These are phyloP conservation scores for Suillia variegata DNA, from an alignment of 2,888 invertebrate species.

Conservation along the genomic window DNA sequence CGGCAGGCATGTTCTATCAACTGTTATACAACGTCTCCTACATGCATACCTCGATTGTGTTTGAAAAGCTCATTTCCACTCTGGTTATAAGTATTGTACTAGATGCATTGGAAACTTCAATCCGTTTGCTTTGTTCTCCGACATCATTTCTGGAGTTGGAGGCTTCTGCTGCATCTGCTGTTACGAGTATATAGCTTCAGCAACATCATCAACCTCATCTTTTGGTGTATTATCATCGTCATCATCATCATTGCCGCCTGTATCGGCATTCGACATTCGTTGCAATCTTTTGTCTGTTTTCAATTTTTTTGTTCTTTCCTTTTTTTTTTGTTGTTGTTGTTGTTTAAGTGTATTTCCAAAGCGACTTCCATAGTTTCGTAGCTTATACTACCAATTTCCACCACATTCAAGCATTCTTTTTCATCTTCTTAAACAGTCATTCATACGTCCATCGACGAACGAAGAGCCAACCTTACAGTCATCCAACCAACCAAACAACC, in stretches of 20 bases:
- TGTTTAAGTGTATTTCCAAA: not conserved
- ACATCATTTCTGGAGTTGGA: not conserved
- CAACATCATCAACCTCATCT: not conserved
- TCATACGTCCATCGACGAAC: not conserved
- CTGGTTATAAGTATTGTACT: no score
- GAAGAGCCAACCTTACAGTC: not conserved
- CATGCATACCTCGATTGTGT: slow-evolving; percentile 27
- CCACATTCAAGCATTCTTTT: slow-evolving; percentile 1
- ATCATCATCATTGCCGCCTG: not conserved
- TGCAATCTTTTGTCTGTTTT: slow-evolving; percentile 3
- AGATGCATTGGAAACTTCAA: not conserved
- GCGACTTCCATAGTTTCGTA: not conserved
- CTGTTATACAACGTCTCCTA: slow-evolving; percentile 28
- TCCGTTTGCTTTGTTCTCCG: not conserved
- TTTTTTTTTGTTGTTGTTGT: not conserved
- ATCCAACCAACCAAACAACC: not conserved
- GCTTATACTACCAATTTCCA: slow-evolving; percentile 6
- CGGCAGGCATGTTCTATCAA: slow-evolving; percentile 29
- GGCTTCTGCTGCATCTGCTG: not conserved
- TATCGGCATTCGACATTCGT: not conserved
- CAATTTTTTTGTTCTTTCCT: not conserved
- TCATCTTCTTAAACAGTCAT: not conserved
- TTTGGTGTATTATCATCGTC: not conserved
- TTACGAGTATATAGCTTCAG: not conserved
- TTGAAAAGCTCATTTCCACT: slow-evolving; percentile 9